These are phyloP conservation scores for Felis chaus DNA, from an alignment of 2,113 vertebrate genomes.

Conservation along the genomic window DNA sequence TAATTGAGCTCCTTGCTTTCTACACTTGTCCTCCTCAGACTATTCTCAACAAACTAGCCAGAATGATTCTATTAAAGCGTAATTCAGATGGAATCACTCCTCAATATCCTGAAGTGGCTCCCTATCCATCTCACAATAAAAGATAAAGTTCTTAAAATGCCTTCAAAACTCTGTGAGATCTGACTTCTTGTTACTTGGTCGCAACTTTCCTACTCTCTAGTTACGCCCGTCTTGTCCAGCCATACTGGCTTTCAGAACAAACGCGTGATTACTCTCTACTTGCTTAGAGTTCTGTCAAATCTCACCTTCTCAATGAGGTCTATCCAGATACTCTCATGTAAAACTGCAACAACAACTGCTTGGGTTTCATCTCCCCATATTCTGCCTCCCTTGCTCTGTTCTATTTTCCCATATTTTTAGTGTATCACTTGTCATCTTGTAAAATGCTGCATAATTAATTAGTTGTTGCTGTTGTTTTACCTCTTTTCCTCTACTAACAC, in stretches of 20 bases:
- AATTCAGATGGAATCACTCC: neutral
- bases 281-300: neutral
- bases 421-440: neutral
- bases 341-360: neutral
- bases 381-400: neutral
- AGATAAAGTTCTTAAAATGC: neutral
- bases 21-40: neutral
- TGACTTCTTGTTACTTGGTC: neutral
- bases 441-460: neutral
- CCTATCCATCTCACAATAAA: neutral
- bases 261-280: neutral
- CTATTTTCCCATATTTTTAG: neutral
- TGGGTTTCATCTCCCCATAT: neutral
- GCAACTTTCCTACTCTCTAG: neutral
- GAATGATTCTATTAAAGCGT: neutral
- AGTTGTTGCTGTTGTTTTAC: neutral
- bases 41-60: neutral
- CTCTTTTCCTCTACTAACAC: neutral
- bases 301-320: neutral
- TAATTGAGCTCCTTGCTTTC: neutral
- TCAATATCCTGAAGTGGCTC: neutral
- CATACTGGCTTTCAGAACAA: neutral
- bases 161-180: neutral
- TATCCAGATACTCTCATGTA: neutral
- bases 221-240: fast-evolving